A percentile compares a stretch with the other conserved stretches of the same genome.
These are phyloP conservation scores for Xiphorhynchus erythropygius DNA, from an alignment of 2,797 vertebrate species.

Conservation along the genomic window DNA sequence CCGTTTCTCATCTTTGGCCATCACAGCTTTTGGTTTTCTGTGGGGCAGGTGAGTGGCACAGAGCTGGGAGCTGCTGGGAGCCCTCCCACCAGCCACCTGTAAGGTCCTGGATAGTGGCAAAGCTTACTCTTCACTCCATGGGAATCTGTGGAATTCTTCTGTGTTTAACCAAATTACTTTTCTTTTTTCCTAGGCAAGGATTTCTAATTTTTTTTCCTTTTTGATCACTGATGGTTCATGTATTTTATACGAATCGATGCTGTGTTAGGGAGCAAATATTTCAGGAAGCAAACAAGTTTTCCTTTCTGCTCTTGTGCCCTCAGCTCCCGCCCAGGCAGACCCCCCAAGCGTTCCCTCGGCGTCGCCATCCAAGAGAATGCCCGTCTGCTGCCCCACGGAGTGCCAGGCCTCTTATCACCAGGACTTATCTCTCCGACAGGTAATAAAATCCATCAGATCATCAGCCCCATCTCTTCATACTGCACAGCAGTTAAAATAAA, in stretches of 20 bases:
- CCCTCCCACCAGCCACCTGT: neutral
- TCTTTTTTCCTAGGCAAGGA: neutral
- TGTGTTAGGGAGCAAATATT: neutral
- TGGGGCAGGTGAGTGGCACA: neutral
- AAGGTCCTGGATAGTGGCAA: neutral
- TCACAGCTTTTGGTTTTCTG: neutral
- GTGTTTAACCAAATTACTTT: neutral
- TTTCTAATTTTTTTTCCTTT: neutral
- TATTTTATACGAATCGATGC: neutral
- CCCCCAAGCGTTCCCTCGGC: conserved; percentile 90
- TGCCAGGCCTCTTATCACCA: conserved; percentile 89
- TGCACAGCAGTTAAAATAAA: conserved; percentile 78
- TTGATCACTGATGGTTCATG: accelerated
- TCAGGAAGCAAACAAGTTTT: conserved; percentile 24
- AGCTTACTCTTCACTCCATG: neutral
- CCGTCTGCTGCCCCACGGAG: conserved; percentile 87
- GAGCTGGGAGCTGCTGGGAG: neutral
- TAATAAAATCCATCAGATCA: conserved; percentile 76
- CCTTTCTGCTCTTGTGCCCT: conserved; percentile 62
- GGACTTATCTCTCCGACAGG: conserved; percentile 91
- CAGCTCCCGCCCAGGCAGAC: conserved; percentile 93
- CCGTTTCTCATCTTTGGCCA: neutral
- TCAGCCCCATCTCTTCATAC: conserved; percentile 62
- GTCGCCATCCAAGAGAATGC: conserved; percentile 88
- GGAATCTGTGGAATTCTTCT: neutral